These are phyloP conservation scores for Cherax quadricarinatus DNA, from an alignment of 1,140 invertebrate genomes.

Conservation along the genomic window DNA sequence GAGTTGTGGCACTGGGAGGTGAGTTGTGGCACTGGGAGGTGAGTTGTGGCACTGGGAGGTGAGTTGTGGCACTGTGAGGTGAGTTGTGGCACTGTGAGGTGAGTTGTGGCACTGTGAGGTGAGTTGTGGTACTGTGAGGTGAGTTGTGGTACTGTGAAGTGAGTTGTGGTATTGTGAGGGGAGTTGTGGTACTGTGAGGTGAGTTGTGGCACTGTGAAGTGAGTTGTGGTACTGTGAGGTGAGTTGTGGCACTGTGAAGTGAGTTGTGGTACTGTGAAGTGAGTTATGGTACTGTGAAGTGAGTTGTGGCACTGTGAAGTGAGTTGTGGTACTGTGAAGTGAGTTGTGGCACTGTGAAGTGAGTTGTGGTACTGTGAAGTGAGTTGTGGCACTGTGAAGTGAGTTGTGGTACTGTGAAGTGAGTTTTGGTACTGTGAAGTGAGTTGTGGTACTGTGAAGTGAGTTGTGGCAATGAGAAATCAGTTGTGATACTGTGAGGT, in stretches of 20 bases:
- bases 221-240: too few species aligned
- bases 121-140: conserved; percentile 68
- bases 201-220: too few species aligned
- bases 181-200: too few species aligned
- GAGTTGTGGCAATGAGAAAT: conserved; percentile 96
- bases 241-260: conserved; percentile 95
- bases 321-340: conserved; percentile 67
- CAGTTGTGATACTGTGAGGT: conserved; percentile 88
- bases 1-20: conserved; percentile 71
- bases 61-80: conserved; percentile 69
- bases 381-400: too few species aligned
- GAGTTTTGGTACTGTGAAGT: conserved; percentile 95
- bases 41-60: conserved; percentile 95
- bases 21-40: too few species aligned
- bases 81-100: conserved; percentile 96
- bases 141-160: neutral
- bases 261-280: conserved; percentile 68
- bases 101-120: conserved; percentile 96
- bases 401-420: too few species aligned
- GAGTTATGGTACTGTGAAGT: conserved; percentile 96
- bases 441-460: conserved; percentile 68
- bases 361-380: too few species aligned
- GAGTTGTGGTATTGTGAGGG: too few species aligned
- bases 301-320: conserved; percentile 96
- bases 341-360: neutral